Conservation (phyloP, 2,113 vertebrate genomes). For the Bettongia penicillata region DNA sequence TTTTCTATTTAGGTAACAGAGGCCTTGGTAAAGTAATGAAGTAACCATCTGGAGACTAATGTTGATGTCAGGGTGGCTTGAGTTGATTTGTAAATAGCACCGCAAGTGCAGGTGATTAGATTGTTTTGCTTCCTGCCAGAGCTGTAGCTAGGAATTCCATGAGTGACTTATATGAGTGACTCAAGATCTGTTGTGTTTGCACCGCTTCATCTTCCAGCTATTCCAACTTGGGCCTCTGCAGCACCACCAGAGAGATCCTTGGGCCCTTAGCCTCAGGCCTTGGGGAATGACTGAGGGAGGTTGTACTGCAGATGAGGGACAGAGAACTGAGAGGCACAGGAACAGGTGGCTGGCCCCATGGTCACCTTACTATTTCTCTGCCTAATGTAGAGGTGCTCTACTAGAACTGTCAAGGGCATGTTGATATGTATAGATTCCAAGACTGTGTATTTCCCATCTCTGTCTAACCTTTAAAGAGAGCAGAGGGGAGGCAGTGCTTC, state of each 20-base stretch:
- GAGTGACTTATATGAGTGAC: background rate
- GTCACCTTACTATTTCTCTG: background rate
- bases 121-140: constrained; percentile 2
- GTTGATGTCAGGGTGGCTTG: constrained; percentile 65
- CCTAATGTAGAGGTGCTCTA: constrained; percentile 72
- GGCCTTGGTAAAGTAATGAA: constrained; percentile 66
- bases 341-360: background rate
- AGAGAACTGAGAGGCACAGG: background rate
- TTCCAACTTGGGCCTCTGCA: background rate
- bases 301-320: background rate
- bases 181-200: background rate
- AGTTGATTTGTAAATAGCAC: constrained; percentile 75
- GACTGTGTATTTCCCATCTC: accelerated
- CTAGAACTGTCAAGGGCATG: constrained; percentile 71
- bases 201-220: background rate
- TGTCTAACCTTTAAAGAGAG: background rate
- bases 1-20: constrained; percentile 50
- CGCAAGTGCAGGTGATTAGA: constrained; percentile 74
- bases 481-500: background rate
- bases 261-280: background rate
- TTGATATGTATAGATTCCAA: constrained; percentile 71
- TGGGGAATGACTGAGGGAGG: no score
- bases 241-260: background rate
- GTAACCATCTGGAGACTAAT: constrained; percentile 70
- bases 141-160: background rate